Evolutionary conservation across 2,113 vertebrate species (phyloP).

Genomic region (Apteryx owenii): DNA sequence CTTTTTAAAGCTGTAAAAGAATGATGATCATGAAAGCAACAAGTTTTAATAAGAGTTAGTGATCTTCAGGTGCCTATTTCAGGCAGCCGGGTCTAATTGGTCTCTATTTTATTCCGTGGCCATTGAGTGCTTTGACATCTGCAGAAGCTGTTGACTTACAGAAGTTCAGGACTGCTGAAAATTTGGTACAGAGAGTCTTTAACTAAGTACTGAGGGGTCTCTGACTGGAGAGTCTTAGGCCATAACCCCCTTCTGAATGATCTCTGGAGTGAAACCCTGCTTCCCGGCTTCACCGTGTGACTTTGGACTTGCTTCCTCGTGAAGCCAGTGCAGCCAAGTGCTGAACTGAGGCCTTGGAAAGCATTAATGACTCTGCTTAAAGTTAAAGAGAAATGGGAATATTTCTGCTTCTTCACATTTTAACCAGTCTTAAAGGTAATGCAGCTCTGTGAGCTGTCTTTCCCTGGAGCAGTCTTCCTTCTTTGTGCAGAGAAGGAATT

Average conservation of each 20-base stretch:
- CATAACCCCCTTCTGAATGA: neutral
- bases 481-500: neutral
- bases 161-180: neutral
- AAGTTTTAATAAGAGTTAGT: neutral
- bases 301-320: neutral
- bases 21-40: rapidly evolving
- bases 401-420: neutral
- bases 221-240: neutral
- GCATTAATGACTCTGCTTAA: neutral
- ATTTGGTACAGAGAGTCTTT: neutral
- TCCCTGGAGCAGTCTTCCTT: neutral
- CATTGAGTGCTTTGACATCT: neutral
- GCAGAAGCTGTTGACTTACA: neutral
- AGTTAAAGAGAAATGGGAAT: neutral
- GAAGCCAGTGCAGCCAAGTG: neutral
- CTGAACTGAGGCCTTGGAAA: neutral
- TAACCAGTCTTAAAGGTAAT: neutral
- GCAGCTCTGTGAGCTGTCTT: neutral
- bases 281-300: no score
- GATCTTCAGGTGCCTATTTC: neutral
- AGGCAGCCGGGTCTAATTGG: neutral
- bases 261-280: neutral
- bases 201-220: neutral
- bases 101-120: neutral
- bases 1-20: neutral